Evolutionary conservation across 2,113 vertebrate species (phyloP), one percentile per base, ranked within the genome.

Genomic region (Eurystomus gularis): DNA sequence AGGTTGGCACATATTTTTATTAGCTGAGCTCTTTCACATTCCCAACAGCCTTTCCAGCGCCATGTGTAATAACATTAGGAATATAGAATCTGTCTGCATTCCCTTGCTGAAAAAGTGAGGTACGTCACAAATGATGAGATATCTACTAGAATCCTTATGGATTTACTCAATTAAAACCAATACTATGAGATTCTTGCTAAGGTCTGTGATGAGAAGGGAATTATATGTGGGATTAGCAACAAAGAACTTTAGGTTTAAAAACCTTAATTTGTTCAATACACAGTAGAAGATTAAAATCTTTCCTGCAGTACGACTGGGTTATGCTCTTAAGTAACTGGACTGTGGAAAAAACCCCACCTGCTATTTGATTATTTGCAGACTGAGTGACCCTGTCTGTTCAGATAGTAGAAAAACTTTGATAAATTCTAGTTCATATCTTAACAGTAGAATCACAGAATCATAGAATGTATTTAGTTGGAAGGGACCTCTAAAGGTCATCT

Each of bases 151-250:
- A 81, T 2, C 75, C 82, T 54, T 77, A 88, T 28, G 92, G 88
- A 90, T 88, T 95, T 90, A 90, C 83, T 96, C 64, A 95, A 93
- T 97, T 95, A 94, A 95, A 88, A 91, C 16, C 4, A 81, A 51
- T 68, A 71, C 14, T 70, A 51, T 78, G 65, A 90, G 72, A 86
- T 61, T 88, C 33, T 78, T 69, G 62, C n/a, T 80, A 39, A 73
- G 8, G 26, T 60, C 64, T 75, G 10, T 20, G 39, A 78, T 75
- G 66, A 92, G n/a, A 69, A 61, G 11, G 7, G 1, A 84, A 71
- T 52, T 73, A 23, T 81, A 70, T 75, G 52, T 78, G 37, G 57
- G 18, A 90, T 62, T 90, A 80, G 64, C 37, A 93, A 82, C 25
- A n/a, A 88, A 83, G 46, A 73, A 19, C 54, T 86, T 89, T 21